A percentile compares a stretch with the other conserved stretches of the same genome.
These are phyloP conservation scores for Ornithorhynchus anatinus DNA, from an alignment of 2,113 vertebrate genomes.

Conservation along the genomic window DNA sequence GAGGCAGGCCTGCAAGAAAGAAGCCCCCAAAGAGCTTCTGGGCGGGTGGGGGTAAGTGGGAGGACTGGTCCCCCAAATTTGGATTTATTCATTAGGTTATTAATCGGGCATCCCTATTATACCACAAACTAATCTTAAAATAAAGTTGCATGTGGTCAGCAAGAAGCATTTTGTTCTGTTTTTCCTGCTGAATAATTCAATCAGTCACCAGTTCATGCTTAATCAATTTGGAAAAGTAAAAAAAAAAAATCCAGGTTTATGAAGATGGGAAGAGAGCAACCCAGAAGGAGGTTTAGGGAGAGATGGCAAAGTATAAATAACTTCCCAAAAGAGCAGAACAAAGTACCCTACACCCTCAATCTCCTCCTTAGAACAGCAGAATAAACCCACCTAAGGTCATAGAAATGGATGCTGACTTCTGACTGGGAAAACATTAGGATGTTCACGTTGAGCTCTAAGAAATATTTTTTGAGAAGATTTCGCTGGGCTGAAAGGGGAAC, in stretches of 20 bases:
- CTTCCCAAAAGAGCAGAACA: no score
- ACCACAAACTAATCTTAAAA: background rate
- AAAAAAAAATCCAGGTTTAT: background rate
- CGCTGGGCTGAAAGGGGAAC: background rate
- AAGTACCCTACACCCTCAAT: accelerated
- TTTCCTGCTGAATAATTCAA: background rate
- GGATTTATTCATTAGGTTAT: background rate
- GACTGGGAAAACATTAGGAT: background rate
- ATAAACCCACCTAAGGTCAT: no score
- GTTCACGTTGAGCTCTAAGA: background rate
- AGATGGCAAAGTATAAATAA: background rate
- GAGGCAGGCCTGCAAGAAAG: no score
- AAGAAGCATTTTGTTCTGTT: background rate
- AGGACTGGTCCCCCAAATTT: background rate
- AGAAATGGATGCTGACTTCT: no score
- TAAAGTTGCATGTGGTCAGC: background rate
- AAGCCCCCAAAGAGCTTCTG: background rate
- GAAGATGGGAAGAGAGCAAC: background rate
- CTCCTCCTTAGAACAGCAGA: no score
- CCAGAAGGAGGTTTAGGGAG: background rate
- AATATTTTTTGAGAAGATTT: background rate
- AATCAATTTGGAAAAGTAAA: background rate
- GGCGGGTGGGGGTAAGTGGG: background rate
- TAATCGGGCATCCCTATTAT: background rate
- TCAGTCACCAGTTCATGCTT: background rate